Evolutionary conservation across 2,797 vertebrate species (phyloP), one percentile per base, ranked within the genome.

Genomic region (Hippoglossus hippoglossus): DNA sequence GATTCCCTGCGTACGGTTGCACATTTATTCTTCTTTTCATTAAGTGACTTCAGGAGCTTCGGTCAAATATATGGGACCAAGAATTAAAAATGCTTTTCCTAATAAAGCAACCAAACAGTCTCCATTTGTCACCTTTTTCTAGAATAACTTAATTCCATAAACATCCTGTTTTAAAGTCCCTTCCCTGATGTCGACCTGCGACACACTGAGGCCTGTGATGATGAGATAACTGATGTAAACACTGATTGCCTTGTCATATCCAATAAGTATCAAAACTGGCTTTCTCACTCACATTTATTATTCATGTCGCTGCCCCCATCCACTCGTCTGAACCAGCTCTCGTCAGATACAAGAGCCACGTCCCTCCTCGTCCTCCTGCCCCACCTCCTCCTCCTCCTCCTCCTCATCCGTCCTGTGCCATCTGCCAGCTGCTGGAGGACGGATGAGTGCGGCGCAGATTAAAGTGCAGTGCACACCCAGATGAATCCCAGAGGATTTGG

Each of bases 391-490:
- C 49, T 76, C 50, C 74, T 70, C 67, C 52, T 66, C 34, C 47
- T 31, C 46, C 63, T 34, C 56, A 22, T 52, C 54, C 10, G 2
- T 67, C 74, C 61, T 65, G 36, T 75, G 70, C 81, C 89, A 90
- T 90, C 83, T 91, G 87, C 87, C 91, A 90, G 86, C 89, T 89
- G 86, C 61, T 77, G 64, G 67, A 60, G 55, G 60, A 79, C 1
- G 26, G 76, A 69, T 83, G 87, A 84, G 77, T 44, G 65, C 57
- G 55, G 31, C 57, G 67, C 73, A 86, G 91, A 91, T 93, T 91
- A 89, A 86, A 91, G 75, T 82, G 80, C 72, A 56, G 18, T 58
- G 46, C 67, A 70, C 53, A 71, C 61, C 44, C 73, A 67, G 73
- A 84, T 79, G 74, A 74, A 81, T 87, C 83, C 77, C 81, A 6